Base-by-base conservation (phyloP, 2,113 vertebrate genomes). In the Aramus guarauna region DNA sequence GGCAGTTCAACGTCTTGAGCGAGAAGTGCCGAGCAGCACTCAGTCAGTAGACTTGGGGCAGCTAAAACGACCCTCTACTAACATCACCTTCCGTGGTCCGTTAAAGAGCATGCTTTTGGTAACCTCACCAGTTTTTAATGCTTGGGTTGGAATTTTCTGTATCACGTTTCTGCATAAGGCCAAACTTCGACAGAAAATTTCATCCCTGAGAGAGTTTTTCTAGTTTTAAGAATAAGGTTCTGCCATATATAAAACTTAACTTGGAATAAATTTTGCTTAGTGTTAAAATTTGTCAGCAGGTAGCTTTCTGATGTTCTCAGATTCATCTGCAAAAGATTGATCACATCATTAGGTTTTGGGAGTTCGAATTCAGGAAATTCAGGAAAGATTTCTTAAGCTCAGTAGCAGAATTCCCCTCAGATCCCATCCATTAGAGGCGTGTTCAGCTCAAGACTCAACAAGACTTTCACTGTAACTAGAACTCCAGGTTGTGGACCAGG, bases 1-100 rank as follows among this genome's bases (percentile, higher is more conserved):
- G 26, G 53, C 20, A 4, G 23, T 10, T 29, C 36, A 4, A 8
- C 1, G 6, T 12, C n/a, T 6, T 6, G 13, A 48, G 26, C 2
- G 1, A 50, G 37, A 56, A 76, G 53, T 15, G 32, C 48, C 19
- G 32, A 56, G 75, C 34, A 43, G 66, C 32, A 22, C 23, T 5
- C 32, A 22, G 27, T 5, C 24, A 12, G 30, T 1, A 79, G 45
- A 58, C 23, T 8, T 41, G 59, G 64, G 60, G 56, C 89, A 87
- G 60, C 34, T 91, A 20, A 52, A 76, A 41, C 63, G 53, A 5
- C 45, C 59, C 72, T 34, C 72, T 74, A 7, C 86, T 86, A 9
- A 50, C n/a, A 41, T n/a, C 67, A 12, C 76, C 24, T 66, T 20
- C 18, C 63, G 17, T 0, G 3, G 24, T 7, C 55, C 37, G 4